phyloP scores from a whole-genome alignment of 2,797 vertebrate genomes.

The Malurus splendens region DNA sequence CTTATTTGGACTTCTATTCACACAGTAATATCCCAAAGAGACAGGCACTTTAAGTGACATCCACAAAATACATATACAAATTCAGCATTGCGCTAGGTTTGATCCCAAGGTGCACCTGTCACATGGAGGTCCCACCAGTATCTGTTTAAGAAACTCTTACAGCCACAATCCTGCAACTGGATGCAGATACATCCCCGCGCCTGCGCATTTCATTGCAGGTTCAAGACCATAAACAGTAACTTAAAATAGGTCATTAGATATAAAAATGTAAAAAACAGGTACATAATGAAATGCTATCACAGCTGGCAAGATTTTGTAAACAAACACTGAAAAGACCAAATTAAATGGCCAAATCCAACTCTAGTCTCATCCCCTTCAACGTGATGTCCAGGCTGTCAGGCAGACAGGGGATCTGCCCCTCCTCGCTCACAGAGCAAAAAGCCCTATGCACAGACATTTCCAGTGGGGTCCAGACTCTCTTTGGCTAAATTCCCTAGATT shows the following conservation, averaged over 20 bases:
- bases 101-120: conserved; percentile 36
- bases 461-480: neutral
- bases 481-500: neutral
- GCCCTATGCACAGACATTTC: neutral
- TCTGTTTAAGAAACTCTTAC: conserved; percentile 39
- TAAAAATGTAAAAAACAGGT: conserved; percentile 19
- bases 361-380: neutral
- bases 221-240: conserved; percentile 23
- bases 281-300: conserved; percentile 9
- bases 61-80: conserved; percentile 36
- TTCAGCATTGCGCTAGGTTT: neutral
- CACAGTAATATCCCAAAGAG: conserved; percentile 32
- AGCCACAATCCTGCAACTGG: conserved; percentile 2
- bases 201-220: conserved; percentile 22
- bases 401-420: neutral
- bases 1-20: conserved; percentile 63
- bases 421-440: neutral
- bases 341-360: neutral
- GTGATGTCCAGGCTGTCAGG: neutral
- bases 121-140: neutral
- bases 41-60: conserved; percentile 45
- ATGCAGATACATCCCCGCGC: conserved; percentile 3
- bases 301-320: conserved; percentile 65
- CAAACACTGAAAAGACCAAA: conserved; percentile 55
- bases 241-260: conserved; percentile 17